Conservation (phyloP, 2,888 invertebrate species). For the Drosophila birchii region DNA sequence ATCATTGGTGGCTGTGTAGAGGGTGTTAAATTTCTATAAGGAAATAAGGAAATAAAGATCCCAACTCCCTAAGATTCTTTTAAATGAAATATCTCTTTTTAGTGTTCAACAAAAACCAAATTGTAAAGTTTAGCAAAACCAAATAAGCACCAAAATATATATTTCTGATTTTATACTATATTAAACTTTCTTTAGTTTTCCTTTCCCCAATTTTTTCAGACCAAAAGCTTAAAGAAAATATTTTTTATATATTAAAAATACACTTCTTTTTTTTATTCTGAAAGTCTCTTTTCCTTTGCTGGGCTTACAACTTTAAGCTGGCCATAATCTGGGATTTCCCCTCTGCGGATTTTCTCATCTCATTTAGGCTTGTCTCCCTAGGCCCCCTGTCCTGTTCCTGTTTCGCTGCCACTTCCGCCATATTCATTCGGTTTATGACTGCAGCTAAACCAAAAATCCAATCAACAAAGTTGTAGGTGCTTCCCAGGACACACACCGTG, state of each 20-base stretch:
- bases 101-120: no score
- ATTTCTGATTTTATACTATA: not conserved
- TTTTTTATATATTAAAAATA: not conserved
- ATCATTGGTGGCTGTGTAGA: no score
- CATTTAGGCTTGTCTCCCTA: constrained; percentile 27
- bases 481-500: constrained; percentile 12
- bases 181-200: not conserved
- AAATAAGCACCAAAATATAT: not conserved
- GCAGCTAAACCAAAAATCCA: constrained; percentile 55
- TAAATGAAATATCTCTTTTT: no score
- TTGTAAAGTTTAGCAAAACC: not conserved
- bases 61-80: no score
- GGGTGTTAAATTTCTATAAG: no score
- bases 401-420: constrained; percentile 7
- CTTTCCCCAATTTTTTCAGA: not conserved
- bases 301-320: constrained; percentile 27
- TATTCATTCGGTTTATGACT: constrained; percentile 52
- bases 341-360: constrained; percentile 19
- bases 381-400: constrained; percentile 1
- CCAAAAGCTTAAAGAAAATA: not conserved
- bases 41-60: no score
- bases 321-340: constrained; percentile 19
- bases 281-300: not conserved
- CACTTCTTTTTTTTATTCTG: not conserved
- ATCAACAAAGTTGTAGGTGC: constrained; percentile 50